These are phyloP conservation scores for Hololepta plana DNA, from an alignment of 2,888 invertebrate species.

Conservation along the genomic window DNA sequence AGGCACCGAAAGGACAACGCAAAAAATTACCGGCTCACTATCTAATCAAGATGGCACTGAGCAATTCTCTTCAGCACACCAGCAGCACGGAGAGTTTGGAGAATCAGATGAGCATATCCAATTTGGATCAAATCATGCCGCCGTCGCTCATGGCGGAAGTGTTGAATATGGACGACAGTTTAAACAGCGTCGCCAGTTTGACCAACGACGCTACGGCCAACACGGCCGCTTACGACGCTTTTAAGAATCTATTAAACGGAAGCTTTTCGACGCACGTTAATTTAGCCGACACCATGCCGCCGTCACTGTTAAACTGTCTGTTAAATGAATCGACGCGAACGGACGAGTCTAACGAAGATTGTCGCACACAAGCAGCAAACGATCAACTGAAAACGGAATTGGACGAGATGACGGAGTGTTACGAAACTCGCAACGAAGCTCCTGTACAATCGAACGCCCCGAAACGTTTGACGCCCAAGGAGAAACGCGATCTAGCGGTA, in stretches of 20 bases:
- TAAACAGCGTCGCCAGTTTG: constrained; percentile 70
- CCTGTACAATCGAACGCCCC: constrained; percentile 59
- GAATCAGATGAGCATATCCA: too few relatives aligned
- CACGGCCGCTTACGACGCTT: constrained; percentile 17
- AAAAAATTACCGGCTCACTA: too few relatives aligned
- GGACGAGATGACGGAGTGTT: constrained; percentile 25
- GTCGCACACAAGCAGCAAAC: constrained; percentile 30
- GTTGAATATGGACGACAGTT: constrained; percentile 50
- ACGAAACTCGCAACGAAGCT: constrained; percentile 36
- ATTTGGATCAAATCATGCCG: constrained; percentile 56
- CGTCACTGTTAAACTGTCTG: too few relatives aligned
- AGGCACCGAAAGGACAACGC: too few relatives aligned
- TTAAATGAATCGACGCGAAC: constrained; percentile 33
- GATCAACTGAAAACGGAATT: too few relatives aligned
- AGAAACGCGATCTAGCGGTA: constrained; percentile 53
- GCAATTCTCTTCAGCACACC: too few relatives aligned
- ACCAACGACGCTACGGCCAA: constrained; percentile 57
- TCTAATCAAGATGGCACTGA: too few relatives aligned
- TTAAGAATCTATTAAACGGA: constrained; percentile 6
- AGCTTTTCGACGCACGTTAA: constrained; percentile 21
- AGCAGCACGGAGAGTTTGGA: constrained; percentile 43
- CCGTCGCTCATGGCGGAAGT: constrained; percentile 45
- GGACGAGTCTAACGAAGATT: constrained; percentile 37
- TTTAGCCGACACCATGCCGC: constrained; percentile 3
- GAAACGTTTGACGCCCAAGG: constrained; percentile 52